Evolutionary conservation across 1,140 invertebrate species (phyloP).

Genomic region (Nephila pilipes): DNA sequence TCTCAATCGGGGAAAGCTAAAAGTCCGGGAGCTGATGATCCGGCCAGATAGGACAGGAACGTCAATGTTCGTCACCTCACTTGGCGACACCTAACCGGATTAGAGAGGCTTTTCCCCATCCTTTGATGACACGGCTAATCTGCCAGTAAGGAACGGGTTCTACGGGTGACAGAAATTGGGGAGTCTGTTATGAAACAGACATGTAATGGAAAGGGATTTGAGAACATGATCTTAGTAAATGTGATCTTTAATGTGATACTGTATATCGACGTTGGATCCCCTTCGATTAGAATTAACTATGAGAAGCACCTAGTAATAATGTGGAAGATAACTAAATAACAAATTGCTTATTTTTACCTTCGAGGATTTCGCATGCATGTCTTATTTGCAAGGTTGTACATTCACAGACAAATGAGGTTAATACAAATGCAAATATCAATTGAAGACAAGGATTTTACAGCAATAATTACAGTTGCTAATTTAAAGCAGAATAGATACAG

Average conservation of each 20-base stretch:
- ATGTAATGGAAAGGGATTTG: slow-evolving; percentile 6
- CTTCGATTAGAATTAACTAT: too few relatives aligned
- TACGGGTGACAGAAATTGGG: neutral
- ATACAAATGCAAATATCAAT: too few relatives aligned
- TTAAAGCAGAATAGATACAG: too few relatives aligned
- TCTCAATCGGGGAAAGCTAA: slow-evolving; percentile 35
- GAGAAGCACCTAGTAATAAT: too few relatives aligned
- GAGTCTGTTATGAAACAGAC: neutral
- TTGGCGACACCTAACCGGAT: slow-evolving; percentile 69
- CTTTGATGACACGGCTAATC: slow-evolving; percentile 63
- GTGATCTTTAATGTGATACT: neutral
- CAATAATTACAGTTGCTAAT: too few relatives aligned
- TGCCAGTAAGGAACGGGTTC: neutral
- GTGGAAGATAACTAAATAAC: too few relatives aligned
- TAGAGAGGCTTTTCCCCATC: slow-evolving; percentile 32
- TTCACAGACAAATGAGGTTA: too few relatives aligned
- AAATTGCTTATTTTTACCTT: too few relatives aligned
- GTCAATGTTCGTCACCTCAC: slow-evolving; percentile 69
- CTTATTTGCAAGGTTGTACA: too few relatives aligned
- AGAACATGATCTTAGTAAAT: neutral
- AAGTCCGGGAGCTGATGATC: slow-evolving; percentile 48
- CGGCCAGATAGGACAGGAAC: slow-evolving; percentile 45
- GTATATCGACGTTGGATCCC: too few relatives aligned
- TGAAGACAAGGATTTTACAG: too few relatives aligned
- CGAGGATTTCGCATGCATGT: too few relatives aligned